Percentiles rank a stretch among this genome's conserved stretches.
These are phyloP conservation scores for Coilia nasus DNA, from an alignment of 2,797 vertebrate genomes.

Conservation along the genomic window DNA sequence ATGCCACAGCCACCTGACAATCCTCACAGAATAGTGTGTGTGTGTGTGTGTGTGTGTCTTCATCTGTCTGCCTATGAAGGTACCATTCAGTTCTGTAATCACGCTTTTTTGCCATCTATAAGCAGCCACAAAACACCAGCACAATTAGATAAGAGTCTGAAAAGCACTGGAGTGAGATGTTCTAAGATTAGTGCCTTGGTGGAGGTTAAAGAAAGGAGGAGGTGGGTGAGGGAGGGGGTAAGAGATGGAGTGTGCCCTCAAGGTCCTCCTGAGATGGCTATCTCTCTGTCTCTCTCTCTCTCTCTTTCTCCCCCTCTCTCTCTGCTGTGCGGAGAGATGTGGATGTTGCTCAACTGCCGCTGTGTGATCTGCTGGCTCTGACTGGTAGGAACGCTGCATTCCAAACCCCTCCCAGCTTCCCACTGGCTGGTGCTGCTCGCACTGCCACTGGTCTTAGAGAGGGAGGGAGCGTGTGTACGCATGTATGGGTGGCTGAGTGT, in stretches of 20 bases:
- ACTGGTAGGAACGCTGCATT: slow-evolving; percentile 47
- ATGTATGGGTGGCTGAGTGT: background rate
- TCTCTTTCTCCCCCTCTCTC: background rate
- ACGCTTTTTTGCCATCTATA: background rate
- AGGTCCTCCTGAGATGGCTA: slow-evolving; percentile 23
- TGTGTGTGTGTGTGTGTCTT: background rate
- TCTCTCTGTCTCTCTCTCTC: slow-evolving; percentile 14
- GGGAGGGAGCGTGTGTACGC: background rate
- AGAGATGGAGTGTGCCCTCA: slow-evolving; percentile 11
- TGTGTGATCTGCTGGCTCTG: slow-evolving; percentile 32
- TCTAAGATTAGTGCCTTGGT: slow-evolving; percentile 9
- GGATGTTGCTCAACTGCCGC: slow-evolving; percentile 40
- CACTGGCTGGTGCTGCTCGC: slow-evolving; percentile 22
- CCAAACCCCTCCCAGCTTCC: slow-evolving; percentile 50
- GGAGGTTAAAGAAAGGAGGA: background rate
- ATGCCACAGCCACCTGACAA: slow-evolving; percentile 45
- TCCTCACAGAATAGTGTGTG: background rate
- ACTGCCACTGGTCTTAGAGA: slow-evolving; percentile 17
- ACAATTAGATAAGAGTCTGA: slow-evolving; percentile 7
- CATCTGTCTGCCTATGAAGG: slow-evolving; percentile 18
- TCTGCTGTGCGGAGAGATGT: background rate
- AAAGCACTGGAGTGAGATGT: slow-evolving; percentile 7
- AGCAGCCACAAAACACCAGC: background rate
- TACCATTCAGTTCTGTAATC: slow-evolving; percentile 12
- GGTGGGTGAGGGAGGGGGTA: background rate